Base-by-base conservation (phyloP, 2,113 vertebrate genomes). In the Prunella himalayana region DNA sequence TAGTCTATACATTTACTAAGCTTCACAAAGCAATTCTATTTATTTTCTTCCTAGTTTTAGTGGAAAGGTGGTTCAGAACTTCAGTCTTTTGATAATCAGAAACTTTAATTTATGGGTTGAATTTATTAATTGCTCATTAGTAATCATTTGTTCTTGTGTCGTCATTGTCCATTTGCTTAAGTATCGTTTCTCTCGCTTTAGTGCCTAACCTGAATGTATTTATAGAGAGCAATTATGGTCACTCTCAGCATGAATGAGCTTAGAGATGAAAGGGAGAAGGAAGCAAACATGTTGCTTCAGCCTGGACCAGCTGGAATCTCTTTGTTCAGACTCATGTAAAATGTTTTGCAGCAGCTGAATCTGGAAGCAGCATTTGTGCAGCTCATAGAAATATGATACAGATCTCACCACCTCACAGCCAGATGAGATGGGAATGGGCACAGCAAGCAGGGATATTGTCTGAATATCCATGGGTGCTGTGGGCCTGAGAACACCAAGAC, bases 181-280 rank as follows among this genome's bases (percentile, higher is more conserved):
- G 94, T 93, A 96, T 95, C 82, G 70, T 96, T 94, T 92, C 82
- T 95, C 88, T 94, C 51, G 56, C 94, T 95, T 96, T 96, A 96
- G 72, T 96, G 94, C 94, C 94, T 97, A 96, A 97, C 96, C 96
- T 97, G 95, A 97, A 96, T 95, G 94, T 95, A 93, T 97, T 95
- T 97, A 95, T 91, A 84, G 91, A 91, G 95, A 92, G 94, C 92
- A 97, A 96, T 97, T 96, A 95, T 95, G 94, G 90, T 87, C 83
- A 47, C 92, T 95, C 95, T 95, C 96, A 96, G 96, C 95, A 94
- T 95, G 96, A 97, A 86, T 93, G 92, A 96, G 91, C 92, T 97
- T 92, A 93, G 91, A 93, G 95, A 97, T 96, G 94, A 96, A 96
- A 97, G 95, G 64, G 86, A 94, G 92, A 88, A 97, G 95, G 96